These are phyloP conservation scores for Ephydatia muelleri DNA, from an alignment of 37 sponge, comb jelly and placozoan species.

Conservation along the genomic window DNA sequence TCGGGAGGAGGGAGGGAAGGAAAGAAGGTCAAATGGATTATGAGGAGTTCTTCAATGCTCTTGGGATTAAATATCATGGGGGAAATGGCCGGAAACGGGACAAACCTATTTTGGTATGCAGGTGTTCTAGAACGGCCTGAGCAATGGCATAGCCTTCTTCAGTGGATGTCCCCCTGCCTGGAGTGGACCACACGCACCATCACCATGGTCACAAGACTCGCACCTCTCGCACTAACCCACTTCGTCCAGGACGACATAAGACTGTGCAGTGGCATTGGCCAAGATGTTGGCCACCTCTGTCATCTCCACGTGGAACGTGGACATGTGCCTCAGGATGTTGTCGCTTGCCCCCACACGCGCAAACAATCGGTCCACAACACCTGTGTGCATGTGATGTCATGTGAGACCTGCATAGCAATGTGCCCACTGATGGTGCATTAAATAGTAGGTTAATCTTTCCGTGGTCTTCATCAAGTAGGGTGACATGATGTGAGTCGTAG, in stretches of 20 bases:
- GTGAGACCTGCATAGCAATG: no score
- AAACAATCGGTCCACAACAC: constrained; percentile 80
- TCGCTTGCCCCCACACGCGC: constrained; percentile 90
- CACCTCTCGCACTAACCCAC: constrained; percentile 56
- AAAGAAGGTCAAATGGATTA: background rate
- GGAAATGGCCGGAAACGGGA: no score
- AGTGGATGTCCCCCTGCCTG: constrained; percentile 84
- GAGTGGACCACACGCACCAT: background rate
- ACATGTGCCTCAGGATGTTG: constrained; percentile 81
- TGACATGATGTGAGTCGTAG: no score
- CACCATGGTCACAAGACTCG: background rate
- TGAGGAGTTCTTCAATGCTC: background rate
- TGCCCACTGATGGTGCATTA: no score
- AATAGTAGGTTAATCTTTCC: no score
- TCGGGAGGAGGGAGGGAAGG: background rate
- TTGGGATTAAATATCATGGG: no score
- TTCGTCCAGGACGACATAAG: constrained; percentile 87
- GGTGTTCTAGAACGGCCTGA: constrained; percentile 66
- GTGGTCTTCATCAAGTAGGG: no score
- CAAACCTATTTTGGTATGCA: constrained; percentile 63
- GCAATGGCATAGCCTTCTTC: constrained; percentile 79
- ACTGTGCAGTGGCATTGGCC: constrained; percentile 57
- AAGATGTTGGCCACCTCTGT: constrained; percentile 84
- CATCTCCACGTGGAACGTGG: constrained; percentile 91
- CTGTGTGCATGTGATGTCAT: background rate